A percentile compares a stretch with the other conserved stretches of the same genome.
Conservation (phyloP, 2,113 vertebrate species). For the Pteruthius melanotis region DNA sequence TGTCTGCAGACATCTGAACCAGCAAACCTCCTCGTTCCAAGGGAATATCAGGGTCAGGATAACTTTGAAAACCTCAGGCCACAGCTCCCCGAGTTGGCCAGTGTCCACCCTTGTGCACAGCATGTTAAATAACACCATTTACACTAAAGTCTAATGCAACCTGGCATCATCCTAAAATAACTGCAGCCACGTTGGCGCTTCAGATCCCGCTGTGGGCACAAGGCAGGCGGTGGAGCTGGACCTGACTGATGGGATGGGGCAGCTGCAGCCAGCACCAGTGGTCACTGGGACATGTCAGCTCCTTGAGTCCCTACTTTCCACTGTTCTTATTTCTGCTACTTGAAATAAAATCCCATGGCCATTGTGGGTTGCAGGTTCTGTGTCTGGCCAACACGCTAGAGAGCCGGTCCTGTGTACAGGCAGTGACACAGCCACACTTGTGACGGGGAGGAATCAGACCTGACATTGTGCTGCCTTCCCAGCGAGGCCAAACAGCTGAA, state of each 20-base stretch:
- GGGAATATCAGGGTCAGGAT: background rate
- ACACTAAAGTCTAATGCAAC: background rate
- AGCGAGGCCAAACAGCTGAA: background rate
- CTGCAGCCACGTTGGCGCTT: background rate
- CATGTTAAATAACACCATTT: background rate
- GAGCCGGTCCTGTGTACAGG: background rate
- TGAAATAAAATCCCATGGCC: background rate
- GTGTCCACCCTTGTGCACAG: fast-evolving
- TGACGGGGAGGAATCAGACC: background rate
- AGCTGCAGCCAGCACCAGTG: background rate
- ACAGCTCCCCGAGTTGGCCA: fast-evolving
- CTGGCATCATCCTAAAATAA: conserved; percentile 23
- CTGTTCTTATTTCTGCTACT: background rate
- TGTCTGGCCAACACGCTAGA: fast-evolving
- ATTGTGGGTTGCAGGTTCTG: background rate
- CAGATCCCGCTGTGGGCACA: background rate
- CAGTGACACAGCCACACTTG: fast-evolving
- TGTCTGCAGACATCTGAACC: background rate
- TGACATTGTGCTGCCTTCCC: background rate
- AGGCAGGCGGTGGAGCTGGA: fast-evolving
- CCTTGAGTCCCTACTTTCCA: background rate
- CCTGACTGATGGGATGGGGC: background rate
- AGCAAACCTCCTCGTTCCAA: background rate
- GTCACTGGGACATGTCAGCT: fast-evolving
- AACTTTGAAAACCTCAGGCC: background rate